Percentiles rank a stretch among this genome's conserved stretches.
These are phyloP conservation scores for Pitta sordida DNA, from an alignment of 2,113 vertebrate genomes.

Conservation along the genomic window DNA sequence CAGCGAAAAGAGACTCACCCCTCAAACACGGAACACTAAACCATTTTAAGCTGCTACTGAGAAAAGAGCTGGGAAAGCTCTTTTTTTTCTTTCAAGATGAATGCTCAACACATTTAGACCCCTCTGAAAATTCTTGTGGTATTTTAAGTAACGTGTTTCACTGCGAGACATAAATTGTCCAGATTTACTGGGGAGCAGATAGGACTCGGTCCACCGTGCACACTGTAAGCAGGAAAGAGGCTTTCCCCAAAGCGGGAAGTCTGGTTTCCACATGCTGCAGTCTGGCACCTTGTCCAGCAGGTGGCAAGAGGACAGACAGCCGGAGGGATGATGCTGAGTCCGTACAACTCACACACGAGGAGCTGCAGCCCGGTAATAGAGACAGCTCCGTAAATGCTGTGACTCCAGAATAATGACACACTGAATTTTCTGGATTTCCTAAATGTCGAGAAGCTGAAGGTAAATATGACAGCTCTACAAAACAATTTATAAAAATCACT, in stretches of 20 bases:
- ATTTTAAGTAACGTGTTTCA: not conserved
- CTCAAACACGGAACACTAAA: not conserved
- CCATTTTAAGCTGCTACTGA: not conserved
- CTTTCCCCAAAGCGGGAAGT: not conserved
- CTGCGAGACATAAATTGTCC: not conserved
- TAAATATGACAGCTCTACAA: not conserved
- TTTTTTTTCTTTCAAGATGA: not conserved
- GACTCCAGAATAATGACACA: not conserved
- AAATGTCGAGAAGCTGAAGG: not conserved
- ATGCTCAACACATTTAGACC: not conserved
- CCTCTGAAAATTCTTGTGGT: not conserved
- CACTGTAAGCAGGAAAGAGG: not conserved
- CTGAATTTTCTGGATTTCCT: not conserved
- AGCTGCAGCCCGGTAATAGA: not conserved
- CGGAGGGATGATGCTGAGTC: not conserved
- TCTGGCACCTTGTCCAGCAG: slow-evolving; percentile 20
- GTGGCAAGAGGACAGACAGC: slow-evolving; percentile 25
- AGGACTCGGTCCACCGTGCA: not conserved
- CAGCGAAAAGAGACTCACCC: not conserved
- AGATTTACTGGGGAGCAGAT: not conserved
- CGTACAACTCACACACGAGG: not conserved
- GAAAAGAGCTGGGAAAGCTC: not conserved
- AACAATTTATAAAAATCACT: not conserved
- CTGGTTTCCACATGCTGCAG: not conserved
- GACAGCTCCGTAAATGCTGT: not conserved